Percentiles rank a stretch among this genome's conserved stretches.
phyloP scores from a whole-genome alignment of 2,888 invertebrate genomes.

The Polydrusus cervinus region DNA sequence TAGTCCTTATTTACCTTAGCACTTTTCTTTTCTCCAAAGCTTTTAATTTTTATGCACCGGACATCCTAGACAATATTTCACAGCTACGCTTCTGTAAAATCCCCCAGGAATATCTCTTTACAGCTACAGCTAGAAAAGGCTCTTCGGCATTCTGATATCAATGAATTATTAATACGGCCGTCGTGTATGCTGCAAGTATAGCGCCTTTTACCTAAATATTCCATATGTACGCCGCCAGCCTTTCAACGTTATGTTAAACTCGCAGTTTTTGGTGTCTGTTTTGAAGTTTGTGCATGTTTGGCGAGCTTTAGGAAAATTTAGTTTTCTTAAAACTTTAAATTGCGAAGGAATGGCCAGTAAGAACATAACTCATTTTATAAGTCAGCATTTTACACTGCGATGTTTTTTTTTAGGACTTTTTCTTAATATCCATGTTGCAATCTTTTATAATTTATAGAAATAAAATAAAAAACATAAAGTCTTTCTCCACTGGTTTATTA shows the following conservation, averaged over 20 bases:
- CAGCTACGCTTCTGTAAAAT: constrained; percentile 6
- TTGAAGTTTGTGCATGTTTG: too few relatives aligned
- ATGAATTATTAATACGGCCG: constrained; percentile 22
- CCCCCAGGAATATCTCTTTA: neutral
- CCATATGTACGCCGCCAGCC: constrained; percentile 6
- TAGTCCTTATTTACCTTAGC: neutral
- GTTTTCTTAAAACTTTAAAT: too few relatives aligned
- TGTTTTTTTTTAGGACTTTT: too few relatives aligned
- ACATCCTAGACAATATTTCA: neutral
- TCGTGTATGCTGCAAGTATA: constrained; percentile 27
- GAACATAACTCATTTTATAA: too few relatives aligned
- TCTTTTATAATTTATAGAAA: too few relatives aligned
- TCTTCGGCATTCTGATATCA: constrained; percentile 5
- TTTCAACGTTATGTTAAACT: constrained; percentile 12
- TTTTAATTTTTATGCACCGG: constrained; percentile 3
- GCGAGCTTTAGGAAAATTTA: too few relatives aligned
- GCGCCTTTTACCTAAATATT: constrained; percentile 13
- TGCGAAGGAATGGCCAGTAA: too few relatives aligned
- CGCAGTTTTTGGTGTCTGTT: neutral
- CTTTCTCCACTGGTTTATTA: too few relatives aligned
- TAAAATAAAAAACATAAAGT: too few relatives aligned
- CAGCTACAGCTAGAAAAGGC: constrained; percentile 14
- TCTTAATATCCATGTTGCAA: too few relatives aligned
- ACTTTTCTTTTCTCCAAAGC: neutral
- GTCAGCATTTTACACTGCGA: too few relatives aligned